A percentile compares a stretch with the other conserved stretches of the same genome.
Conservation (phyloP, 2,797 vertebrate genomes). For the Helicolenus hilgendorfi region DNA sequence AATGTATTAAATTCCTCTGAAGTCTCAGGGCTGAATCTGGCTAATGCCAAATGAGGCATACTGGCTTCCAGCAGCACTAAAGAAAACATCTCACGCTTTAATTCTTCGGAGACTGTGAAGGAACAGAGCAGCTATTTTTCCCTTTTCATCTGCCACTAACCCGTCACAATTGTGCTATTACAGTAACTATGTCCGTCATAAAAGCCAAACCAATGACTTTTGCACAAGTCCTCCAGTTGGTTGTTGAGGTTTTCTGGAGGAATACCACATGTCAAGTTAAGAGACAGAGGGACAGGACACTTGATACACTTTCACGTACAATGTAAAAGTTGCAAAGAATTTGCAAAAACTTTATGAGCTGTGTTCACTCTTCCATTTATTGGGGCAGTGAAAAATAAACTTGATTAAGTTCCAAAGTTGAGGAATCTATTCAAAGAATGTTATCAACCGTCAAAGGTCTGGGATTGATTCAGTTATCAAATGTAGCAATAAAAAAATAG, state of each 20-base stretch:
- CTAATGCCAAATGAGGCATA: slow-evolving; percentile 68
- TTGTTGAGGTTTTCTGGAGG: slow-evolving; percentile 17
- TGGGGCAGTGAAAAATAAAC: not conserved
- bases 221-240: not conserved
- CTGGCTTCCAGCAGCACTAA: slow-evolving; percentile 47
- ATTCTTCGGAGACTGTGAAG: slow-evolving; percentile 56
- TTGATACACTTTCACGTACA: not conserved
- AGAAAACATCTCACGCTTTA: slow-evolving; percentile 48
- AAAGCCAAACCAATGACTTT: slow-evolving; percentile 57
- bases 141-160: slow-evolving; percentile 42
- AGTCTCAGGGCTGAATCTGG: slow-evolving; percentile 39
- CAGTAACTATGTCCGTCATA: slow-evolving; percentile 43
- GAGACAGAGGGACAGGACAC: slow-evolving; percentile 6
- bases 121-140: slow-evolving; percentile 32
- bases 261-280: slow-evolving; percentile 16
- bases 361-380: not conserved
- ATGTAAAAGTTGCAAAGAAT: not conserved
- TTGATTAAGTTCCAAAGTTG: slow-evolving; percentile 16
- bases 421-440: slow-evolving; percentile 16
- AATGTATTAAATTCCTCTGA: slow-evolving; percentile 71
- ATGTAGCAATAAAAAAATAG: slow-evolving; percentile 30
- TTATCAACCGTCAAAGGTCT: not conserved
- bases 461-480: slow-evolving; percentile 36
- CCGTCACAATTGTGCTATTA: slow-evolving; percentile 37
- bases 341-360: not conserved